phyloP scores from a whole-genome alignment of 2,113 vertebrate genomes.

The Laticauda laticaudata region DNA sequence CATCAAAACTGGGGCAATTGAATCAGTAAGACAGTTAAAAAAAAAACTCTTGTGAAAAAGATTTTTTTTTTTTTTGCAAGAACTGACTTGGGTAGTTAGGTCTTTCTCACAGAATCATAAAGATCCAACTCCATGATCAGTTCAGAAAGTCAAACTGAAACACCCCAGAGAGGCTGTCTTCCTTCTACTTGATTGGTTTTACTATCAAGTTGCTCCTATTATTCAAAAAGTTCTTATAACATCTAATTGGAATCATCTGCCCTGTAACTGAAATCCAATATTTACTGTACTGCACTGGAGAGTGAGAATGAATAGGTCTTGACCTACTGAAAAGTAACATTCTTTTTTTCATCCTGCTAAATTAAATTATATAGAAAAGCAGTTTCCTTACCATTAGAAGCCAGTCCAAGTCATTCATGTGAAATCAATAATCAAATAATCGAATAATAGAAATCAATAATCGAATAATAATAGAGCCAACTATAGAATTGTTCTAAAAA shows the following conservation, averaged over 20 bases:
- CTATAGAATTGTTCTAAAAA: neutral
- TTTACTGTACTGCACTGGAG: neutral
- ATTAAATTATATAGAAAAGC: neutral
- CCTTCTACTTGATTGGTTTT: neutral
- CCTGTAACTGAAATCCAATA: neutral
- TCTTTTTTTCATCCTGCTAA: neutral
- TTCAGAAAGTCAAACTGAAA: neutral
- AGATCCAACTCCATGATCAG: neutral
- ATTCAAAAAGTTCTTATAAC: neutral
- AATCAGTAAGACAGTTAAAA: neutral
- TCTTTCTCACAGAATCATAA: neutral
- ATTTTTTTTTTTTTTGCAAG: neutral
- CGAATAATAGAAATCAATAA: neutral
- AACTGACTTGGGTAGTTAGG: neutral
- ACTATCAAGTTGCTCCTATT: neutral
- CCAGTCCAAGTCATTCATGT: neutral
- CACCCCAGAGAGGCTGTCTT: neutral
- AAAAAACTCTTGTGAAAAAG: neutral
- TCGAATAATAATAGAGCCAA: neutral
- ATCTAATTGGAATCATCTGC: neutral
- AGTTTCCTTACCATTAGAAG: neutral
- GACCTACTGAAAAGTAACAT: neutral
- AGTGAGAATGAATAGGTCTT: neutral
- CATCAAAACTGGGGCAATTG: neutral
- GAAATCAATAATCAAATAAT: neutral